Evolutionary conservation across 2,797 vertebrate species (phyloP), one percentile per base, ranked within the genome.

Genomic region (Gobio occitaniae): DNA sequence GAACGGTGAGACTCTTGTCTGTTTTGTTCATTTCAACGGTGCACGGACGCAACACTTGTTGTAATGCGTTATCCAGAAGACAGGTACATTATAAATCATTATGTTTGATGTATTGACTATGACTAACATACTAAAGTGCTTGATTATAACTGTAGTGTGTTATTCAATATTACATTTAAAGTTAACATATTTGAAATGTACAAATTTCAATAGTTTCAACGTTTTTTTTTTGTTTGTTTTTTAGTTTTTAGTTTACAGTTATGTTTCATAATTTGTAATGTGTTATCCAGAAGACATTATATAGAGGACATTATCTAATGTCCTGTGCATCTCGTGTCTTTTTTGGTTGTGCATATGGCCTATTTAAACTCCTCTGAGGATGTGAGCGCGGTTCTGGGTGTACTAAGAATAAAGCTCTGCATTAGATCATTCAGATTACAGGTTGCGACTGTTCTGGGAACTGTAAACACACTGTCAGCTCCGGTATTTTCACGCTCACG

Each of bases 1-100:
- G 70, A 96, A 96, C 88, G 97, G 98, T 99, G 90, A 89, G 89
- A 70, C 11, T 44, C 41, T 32, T 25, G 48, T 54, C 32, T 29
- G 47, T 25, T 66, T 65, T 1, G 15, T 65, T 32, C 15, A 63
- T 16, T 65, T 32, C 61, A 65, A 1, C 5, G 13, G 25, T 65
- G 61, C 6, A 32, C 13, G 6, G n/a, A 32, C 1, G 6, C 25
- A 48, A 36, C 12, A 21, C 52, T 9, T 76, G 7, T 13, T n/a
- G 7, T n/a, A 76, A n/a, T 56, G 74, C 15, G 3, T 56, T 41
- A 5, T 56, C 32, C 19, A 56, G 11, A 76, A 15, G 2, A 38
- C 17, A 41, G 17, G 44, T 17, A 50, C 15, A 50, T 48, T 29
- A 50, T 29, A 72, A 52, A 29, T 32, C 2, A 50, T 68, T 10